phyloP scores from a whole-genome alignment of 2,113 vertebrate species.

The Ciconia stormi region DNA sequence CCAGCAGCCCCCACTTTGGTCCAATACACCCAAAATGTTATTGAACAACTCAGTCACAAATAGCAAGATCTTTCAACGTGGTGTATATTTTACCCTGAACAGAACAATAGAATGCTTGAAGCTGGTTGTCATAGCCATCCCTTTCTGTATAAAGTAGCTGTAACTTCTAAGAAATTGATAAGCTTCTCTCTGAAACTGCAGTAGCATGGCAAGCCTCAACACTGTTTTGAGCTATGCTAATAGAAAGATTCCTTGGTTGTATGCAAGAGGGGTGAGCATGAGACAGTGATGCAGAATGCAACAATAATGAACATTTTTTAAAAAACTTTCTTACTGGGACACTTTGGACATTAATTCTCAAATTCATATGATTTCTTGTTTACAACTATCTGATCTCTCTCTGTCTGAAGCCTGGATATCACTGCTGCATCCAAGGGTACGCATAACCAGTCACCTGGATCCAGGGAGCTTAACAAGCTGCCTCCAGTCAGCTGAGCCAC shows the following conservation, averaged over 20 bases:
- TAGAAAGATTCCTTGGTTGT: not conserved
- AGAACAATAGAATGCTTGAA: not conserved
- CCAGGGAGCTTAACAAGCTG: not conserved
- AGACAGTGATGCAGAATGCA: not conserved
- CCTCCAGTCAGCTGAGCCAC: not conserved
- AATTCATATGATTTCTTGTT: not conserved
- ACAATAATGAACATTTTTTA: not conserved
- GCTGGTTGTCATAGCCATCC: not conserved
- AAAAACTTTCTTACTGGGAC: not conserved
- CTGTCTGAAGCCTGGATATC: not conserved
- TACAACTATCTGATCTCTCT: not conserved
- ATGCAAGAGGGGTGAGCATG: not conserved
- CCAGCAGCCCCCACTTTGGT: not conserved
- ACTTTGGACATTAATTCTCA: not conserved
- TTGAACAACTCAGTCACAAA: not conserved
- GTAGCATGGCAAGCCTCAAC: not conserved
- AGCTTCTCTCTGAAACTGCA: not conserved
- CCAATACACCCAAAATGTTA: not conserved
- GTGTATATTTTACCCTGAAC: not conserved
- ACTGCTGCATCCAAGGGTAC: not conserved
- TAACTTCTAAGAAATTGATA: not conserved
- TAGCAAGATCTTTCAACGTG: not conserved
- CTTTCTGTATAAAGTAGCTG: not conserved
- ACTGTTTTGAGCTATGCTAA: not conserved
- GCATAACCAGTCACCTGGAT: fast-evolving